Evolutionary conservation across 23 tunicate species (phyloP), one percentile per base, ranked within the genome.

Genomic region (Halocynthia aurantium): DNA sequence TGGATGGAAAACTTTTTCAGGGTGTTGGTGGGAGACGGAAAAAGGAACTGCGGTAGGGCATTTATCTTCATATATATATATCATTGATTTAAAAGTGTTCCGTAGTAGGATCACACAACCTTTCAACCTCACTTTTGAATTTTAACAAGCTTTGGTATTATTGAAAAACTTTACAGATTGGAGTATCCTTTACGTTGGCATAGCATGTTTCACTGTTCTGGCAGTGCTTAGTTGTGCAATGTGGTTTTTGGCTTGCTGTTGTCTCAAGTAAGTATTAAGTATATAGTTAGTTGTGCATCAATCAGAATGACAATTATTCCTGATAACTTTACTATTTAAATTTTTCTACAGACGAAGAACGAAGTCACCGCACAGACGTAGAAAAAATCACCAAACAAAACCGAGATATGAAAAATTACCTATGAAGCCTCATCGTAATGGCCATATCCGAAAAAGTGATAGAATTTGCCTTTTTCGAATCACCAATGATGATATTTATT

Each of bases 1-100:
- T 94, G 99, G 99, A 94, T 94, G 98, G 84, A 92, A 68, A 86
- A 92, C 71, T 92, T 92, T 62, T 62, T 92, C 85, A 64, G 98
- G 9, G 81, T 82, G 50, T 92, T 78, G 63, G 20, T 67, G 11
- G 98, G 98, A 7, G 98, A 92, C 68, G 92, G 92, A 22, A 71
- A 53, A 51, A 74, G 82, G 54, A 92, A 92, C 75, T 92, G 98
- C 62, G 98, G 98, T 92, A 69, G 22, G 97, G 44, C 44, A 31
- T 31, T 0, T 31, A 31, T 31, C 44, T 31, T 31, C 44, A 31
- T 31, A 31, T 31, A 31, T 31, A 31, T 31, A 31, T 31, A 31
- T 31, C 2, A 31, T 31, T 31, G 44, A 31, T 31, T 31, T 31
- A 31, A 31, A 31, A 31, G 44, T 31, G 44, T 31, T 31, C 44